These are phyloP conservation scores for Hemicentrotus pulcherrimus DNA, from an alignment of 35 echinoderm and acorn worm genomes.

Conservation along the genomic window DNA sequence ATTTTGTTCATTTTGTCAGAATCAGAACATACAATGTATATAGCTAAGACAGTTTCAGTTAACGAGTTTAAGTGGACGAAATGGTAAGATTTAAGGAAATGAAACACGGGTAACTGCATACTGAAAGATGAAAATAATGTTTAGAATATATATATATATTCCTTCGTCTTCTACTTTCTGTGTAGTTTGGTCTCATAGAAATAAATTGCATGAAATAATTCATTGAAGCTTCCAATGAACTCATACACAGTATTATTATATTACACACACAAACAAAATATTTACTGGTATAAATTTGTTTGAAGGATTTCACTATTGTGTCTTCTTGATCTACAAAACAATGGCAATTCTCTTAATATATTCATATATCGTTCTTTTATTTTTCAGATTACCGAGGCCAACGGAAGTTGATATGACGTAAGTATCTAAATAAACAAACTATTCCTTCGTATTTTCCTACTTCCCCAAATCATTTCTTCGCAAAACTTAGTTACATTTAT, in stretches of 20 bases:
- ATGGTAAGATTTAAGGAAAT: neutral
- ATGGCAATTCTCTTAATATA: neutral
- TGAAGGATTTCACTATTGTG: neutral
- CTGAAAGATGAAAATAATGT: neutral
- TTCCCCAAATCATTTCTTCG: neutral
- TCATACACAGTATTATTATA: neutral
- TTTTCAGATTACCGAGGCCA: slow-evolving; percentile 84
- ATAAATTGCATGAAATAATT: neutral
- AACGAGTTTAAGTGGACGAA: neutral
- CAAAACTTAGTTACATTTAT: neutral
- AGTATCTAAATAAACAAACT: slow-evolving; percentile 44
- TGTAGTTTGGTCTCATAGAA: neutral
- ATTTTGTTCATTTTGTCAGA: neutral
- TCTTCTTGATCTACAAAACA: neutral
- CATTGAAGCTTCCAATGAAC: neutral
- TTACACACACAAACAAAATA: neutral
- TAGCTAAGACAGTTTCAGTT: neutral
- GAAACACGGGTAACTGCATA: neutral
- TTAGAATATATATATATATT: neutral
- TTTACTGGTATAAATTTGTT: neutral
- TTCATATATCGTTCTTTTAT: neutral
- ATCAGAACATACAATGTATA: neutral
- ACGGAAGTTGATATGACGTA: slow-evolving; percentile 93
- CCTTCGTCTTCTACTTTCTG: neutral
- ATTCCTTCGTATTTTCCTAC: neutral